Conservation (phyloP, 2,113 vertebrate species). For the Catharus fuscescens region DNA sequence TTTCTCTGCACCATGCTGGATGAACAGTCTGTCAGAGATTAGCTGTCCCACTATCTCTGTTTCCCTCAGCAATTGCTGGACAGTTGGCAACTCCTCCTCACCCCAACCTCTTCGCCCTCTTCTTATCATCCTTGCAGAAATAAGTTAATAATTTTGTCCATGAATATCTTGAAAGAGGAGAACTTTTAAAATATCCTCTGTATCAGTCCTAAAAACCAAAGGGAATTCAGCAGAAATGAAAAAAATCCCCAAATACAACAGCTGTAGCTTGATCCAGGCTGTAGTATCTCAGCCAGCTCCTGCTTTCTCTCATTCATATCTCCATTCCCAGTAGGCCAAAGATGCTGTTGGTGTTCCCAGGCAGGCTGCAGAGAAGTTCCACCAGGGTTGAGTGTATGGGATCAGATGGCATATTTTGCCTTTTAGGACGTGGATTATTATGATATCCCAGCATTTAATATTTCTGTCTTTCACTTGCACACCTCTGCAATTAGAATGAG, state of each 20-base stretch:
- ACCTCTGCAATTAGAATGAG: neutral
- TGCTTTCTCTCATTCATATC: neutral
- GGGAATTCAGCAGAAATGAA: neutral
- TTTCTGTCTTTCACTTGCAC: neutral
- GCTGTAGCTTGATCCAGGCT: neutral
- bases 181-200: neutral
- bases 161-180: neutral
- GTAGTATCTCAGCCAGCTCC: neutral
- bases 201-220: neutral
- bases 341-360: neutral
- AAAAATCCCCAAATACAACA: accelerated
- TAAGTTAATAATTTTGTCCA: neutral
- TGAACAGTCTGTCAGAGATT: neutral
- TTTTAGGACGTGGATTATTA: neutral
- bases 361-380: neutral
- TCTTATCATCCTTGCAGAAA: accelerated
- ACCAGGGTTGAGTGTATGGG: accelerated
- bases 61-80: neutral
- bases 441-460: too few species aligned
- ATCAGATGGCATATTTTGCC: neutral
- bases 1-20: neutral
- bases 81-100: neutral
- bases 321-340: neutral
- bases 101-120: neutral
- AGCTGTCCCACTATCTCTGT: neutral